These are phyloP conservation scores for Pachycephala philippinensis DNA, from an alignment of 2,113 vertebrate species.

Conservation along the genomic window DNA sequence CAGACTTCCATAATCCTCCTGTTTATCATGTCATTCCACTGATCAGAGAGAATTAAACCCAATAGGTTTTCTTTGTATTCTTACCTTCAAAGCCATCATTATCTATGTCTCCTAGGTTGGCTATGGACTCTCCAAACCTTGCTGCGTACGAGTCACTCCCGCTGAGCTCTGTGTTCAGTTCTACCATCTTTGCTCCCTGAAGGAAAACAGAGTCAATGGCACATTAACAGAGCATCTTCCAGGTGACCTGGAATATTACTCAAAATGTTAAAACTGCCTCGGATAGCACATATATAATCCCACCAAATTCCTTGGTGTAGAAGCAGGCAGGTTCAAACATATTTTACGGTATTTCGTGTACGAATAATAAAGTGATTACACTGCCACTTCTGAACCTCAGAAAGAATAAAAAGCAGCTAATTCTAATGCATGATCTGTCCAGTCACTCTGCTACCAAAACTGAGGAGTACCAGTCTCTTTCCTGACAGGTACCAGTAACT, in stretches of 20 bases:
- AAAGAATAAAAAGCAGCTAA: not conserved
- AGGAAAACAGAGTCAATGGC: not conserved
- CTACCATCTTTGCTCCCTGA: constrained; percentile 79
- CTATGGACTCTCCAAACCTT: constrained; percentile 90
- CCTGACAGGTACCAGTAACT: not conserved
- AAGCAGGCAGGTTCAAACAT: not conserved
- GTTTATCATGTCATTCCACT: not conserved
- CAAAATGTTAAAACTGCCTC: not conserved
- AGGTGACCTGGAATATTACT: not conserved
- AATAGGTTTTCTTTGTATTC: not conserved
- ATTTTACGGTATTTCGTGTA: not conserved
- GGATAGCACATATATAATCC: not conserved
- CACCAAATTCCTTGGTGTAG: not conserved
- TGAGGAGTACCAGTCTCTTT: not conserved
- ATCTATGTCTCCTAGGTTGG: constrained; percentile 91
- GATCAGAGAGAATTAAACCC: not conserved
- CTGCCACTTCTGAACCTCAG: not conserved
- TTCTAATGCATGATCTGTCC: not conserved
- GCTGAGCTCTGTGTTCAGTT: constrained; percentile 75
- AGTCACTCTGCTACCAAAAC: not conserved
- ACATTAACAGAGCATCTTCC: not conserved
- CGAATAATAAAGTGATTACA: not conserved
- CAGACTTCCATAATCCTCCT: not conserved
- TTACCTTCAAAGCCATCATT: constrained; percentile 92
- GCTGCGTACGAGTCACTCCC: constrained; percentile 86